These are phyloP conservation scores for Catagonus wagneri DNA, from an alignment of 2,113 vertebrate species.

Conservation along the genomic window DNA sequence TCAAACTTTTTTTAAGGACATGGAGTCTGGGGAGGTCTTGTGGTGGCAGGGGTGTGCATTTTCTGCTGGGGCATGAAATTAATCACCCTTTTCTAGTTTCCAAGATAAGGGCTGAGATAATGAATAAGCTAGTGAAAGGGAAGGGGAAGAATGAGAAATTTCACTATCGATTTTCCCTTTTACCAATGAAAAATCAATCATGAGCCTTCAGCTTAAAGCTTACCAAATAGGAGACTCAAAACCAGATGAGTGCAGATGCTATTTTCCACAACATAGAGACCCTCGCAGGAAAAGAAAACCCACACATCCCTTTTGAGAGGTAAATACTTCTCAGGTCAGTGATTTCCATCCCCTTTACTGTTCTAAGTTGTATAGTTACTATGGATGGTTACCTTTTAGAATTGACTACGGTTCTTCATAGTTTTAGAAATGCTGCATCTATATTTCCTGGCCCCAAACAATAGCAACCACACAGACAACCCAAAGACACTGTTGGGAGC, in stretches of 20 bases:
- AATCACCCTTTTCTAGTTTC: constrained; percentile 58
- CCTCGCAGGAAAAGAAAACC: constrained; percentile 36
- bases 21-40: constrained; percentile 37
- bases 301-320: background rate
- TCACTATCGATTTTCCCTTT: constrained; percentile 81
- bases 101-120: constrained; percentile 78
- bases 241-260: constrained; percentile 62
- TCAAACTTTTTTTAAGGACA: constrained; percentile 67
- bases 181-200: constrained; percentile 82
- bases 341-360: background rate
- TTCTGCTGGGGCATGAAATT: constrained; percentile 63
- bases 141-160: constrained; percentile 72
- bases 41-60: constrained; percentile 37
- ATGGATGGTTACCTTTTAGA: background rate
- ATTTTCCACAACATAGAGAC: constrained; percentile 60
- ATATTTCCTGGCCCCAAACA: background rate
- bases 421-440: background rate
- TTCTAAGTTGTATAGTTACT: background rate
- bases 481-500: background rate
- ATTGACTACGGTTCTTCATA: background rate
- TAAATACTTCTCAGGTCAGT: constrained; percentile 10
- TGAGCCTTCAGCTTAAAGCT: constrained; percentile 14
- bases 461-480: background rate
- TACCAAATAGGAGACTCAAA: constrained; percentile 34
- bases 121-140: constrained; percentile 57